Evolutionary conservation across 2,113 vertebrate genomes (phyloP).

Genomic region (Phainopepla nitens): DNA sequence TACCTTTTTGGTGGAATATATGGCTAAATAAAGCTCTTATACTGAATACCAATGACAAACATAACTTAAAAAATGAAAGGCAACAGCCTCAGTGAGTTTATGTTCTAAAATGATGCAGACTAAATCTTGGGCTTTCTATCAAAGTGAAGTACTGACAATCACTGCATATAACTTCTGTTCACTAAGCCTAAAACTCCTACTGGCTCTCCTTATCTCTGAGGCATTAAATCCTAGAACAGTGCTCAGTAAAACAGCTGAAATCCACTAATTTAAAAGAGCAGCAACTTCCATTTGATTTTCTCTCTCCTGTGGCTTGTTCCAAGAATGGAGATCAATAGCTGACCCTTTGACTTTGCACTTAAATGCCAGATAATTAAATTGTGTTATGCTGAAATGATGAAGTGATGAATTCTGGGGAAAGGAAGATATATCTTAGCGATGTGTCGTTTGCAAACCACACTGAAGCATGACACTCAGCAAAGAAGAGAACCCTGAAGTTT

Average conservation of each 20-base stretch:
- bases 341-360: not conserved
- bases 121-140: not conserved
- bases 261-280: not conserved
- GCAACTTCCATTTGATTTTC: constrained; percentile 8
- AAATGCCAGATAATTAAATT: constrained; percentile 25
- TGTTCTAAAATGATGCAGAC: not conserved
- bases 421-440: not conserved
- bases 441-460: not conserved
- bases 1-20: not conserved
- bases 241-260: not conserved
- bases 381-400: constrained; percentile 1
- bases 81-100: not conserved
- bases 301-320: not conserved
- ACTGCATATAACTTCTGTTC: not conserved
- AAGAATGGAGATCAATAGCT: constrained; percentile 9
- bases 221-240: not conserved
- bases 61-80: not conserved
- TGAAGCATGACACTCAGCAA: not conserved
- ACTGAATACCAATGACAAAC: not conserved
- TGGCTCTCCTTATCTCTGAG: not conserved
- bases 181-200: not conserved
- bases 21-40: not conserved
- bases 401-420: not conserved
- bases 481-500: not conserved
- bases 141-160: not conserved